Percentiles rank a stretch among this genome's conserved stretches.
Evolutionary conservation across 2,113 vertebrate species (phyloP).

Genomic region (Raja brachyura): DNA sequence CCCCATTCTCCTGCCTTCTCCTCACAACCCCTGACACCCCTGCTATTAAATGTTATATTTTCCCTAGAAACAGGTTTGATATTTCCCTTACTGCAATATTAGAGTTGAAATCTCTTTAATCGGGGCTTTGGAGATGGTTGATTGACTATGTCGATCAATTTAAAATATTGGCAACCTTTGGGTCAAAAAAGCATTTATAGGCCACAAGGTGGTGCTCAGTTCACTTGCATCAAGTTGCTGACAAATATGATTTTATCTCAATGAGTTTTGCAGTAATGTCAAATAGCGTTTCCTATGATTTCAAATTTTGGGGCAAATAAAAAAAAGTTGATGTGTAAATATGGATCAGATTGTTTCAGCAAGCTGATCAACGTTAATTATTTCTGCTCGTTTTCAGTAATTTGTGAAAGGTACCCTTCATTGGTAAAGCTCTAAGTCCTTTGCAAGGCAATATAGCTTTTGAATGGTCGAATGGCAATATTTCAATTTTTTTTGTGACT

Average conservation of each 20-base stretch:
- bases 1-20: too few species aligned
- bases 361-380: not conserved
- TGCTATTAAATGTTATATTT: not conserved
- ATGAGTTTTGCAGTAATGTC: not conserved
- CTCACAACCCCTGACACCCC: too few species aligned
- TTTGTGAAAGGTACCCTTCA: not conserved
- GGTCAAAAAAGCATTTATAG: not conserved
- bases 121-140: not conserved
- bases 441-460: not conserved
- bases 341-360: not conserved
- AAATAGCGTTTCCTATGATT: not conserved
- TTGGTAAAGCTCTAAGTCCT: not conserved
- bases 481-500: not conserved
- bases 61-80: not conserved
- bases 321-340: not conserved
- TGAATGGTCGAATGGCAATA: not conserved
- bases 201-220: slow-evolving; percentile 19
- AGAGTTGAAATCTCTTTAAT: not conserved
- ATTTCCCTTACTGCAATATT: not conserved
- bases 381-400: not conserved
- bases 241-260: not conserved
- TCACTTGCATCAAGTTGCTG: not conserved
- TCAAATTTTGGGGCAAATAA: not conserved
- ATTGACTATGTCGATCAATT: not conserved
- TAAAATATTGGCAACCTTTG: not conserved